These are phyloP conservation scores for Hypomecis atomaria DNA, from an alignment of 2,888 invertebrate species.

Conservation along the genomic window DNA sequence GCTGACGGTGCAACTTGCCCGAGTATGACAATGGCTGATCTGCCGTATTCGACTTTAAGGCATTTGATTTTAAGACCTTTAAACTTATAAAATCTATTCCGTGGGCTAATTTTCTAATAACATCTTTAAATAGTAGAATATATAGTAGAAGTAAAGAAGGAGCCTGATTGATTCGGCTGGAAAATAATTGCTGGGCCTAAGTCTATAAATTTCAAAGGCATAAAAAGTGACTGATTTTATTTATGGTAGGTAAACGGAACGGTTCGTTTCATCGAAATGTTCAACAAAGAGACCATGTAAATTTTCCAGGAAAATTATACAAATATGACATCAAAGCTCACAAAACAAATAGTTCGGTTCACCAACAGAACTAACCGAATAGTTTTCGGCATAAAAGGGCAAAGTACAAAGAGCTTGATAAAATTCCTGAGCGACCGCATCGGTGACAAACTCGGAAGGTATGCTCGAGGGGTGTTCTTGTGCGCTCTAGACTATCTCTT, in stretches of 20 bases:
- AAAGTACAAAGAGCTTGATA: constrained; percentile 82
- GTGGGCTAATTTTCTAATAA: too few species aligned
- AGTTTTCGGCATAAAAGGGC: constrained; percentile 77
- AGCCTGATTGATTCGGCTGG: too few species aligned
- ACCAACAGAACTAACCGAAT: constrained; percentile 75
- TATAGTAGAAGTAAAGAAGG: too few species aligned
- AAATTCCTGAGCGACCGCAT: constrained; percentile 80
- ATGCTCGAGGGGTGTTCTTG: constrained; percentile 52
- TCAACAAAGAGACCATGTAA: constrained; percentile 32
- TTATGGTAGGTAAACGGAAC: too few species aligned
- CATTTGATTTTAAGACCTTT: constrained; percentile 14
- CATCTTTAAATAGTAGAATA: too few species aligned
- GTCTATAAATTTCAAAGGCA: too few species aligned
- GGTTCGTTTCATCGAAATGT: constrained; percentile 22
- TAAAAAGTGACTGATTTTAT: too few species aligned
- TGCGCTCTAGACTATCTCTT: too few species aligned
- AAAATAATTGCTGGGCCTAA: too few species aligned
- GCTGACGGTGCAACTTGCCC: constrained; percentile 80
- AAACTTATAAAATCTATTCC: background rate
- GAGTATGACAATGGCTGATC: constrained; percentile 63
- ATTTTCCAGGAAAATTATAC: constrained; percentile 37
- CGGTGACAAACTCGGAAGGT: constrained; percentile 80
- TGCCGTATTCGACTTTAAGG: constrained; percentile 38
- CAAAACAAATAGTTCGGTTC: constrained; percentile 72
- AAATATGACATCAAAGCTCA: constrained; percentile 66